Conservation (phyloP, 1,140 invertebrate genomes). For the Leptinotarsa defecta region DNA sequence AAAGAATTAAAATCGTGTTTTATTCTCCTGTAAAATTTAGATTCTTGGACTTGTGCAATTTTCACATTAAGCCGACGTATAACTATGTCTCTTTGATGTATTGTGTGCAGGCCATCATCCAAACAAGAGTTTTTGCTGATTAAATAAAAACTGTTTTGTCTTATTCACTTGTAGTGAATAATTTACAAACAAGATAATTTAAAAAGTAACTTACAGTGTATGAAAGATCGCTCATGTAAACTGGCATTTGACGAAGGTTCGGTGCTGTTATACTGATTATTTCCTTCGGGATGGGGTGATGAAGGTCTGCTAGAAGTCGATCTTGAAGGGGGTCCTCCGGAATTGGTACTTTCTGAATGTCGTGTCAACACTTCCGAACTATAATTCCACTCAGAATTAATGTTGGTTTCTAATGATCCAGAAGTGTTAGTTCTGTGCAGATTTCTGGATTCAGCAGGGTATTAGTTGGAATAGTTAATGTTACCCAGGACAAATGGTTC, state of each 20-base stretch:
- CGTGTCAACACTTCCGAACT: slow-evolving; percentile 46
- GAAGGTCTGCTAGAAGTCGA: slow-evolving; percentile 49
- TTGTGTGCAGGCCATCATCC: too few species aligned
- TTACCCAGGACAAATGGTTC: background rate
- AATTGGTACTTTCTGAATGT: slow-evolving; percentile 52
- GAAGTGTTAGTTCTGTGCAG: slow-evolving; percentile 47
- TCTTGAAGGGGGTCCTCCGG: slow-evolving; percentile 47
- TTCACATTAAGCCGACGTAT: too few species aligned
- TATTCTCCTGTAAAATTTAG: too few species aligned
- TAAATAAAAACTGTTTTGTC: too few species aligned
- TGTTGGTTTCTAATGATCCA: slow-evolving; percentile 48
- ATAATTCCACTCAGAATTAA: slow-evolving; percentile 51
- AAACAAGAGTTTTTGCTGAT: too few species aligned
- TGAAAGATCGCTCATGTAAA: slow-evolving; percentile 66
- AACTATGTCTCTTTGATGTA: too few species aligned
- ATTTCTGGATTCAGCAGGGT: background rate
- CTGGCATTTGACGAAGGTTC: slow-evolving; percentile 51
- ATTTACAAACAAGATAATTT: background rate
- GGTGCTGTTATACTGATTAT: slow-evolving; percentile 40
- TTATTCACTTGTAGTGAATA: too few species aligned
- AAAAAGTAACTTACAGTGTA: slow-evolving; percentile 62
- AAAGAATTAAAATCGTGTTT: too few species aligned
- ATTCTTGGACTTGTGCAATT: too few species aligned
- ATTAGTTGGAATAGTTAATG: background rate
- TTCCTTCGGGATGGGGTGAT: slow-evolving; percentile 47